Percentiles rank a stretch among this genome's conserved stretches.
Conservation (phyloP, 2,888 invertebrate species). For the Rugalucina vietnamica region DNA sequence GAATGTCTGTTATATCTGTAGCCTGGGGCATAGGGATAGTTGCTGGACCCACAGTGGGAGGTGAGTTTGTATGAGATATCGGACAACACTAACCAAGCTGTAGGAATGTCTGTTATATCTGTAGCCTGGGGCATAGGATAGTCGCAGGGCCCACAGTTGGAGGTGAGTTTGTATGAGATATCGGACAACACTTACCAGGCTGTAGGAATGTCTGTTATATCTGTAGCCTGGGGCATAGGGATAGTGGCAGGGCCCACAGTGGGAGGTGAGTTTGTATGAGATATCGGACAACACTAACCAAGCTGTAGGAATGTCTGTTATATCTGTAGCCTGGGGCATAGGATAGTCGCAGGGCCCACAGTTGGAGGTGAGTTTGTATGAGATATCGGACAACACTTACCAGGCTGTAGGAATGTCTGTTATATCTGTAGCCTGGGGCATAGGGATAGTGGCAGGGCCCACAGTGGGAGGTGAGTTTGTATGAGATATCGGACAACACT, state of each 20-base stretch:
- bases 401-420: constrained; percentile 80
- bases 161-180: constrained; percentile 81
- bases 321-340: too few relatives aligned
- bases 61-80: too few relatives aligned
- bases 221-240: constrained; percentile 80
- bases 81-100: too few relatives aligned
- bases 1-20: constrained; percentile 79
- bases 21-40: constrained; percentile 80
- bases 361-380: too few relatives aligned
- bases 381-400: constrained; percentile 80
- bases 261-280: constrained; percentile 79
- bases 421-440: constrained; percentile 79
- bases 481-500: too few relatives aligned
- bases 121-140: too few relatives aligned
- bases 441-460: constrained; percentile 78
- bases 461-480: constrained; percentile 78
- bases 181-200: constrained; percentile 82
- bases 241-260: constrained; percentile 78
- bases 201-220: constrained; percentile 78
- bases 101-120: too few relatives aligned
- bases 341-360: too few relatives aligned
- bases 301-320: too few relatives aligned
- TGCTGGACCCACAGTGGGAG: constrained; percentile 79
- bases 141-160: too few relatives aligned
- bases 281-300: too few relatives aligned